phyloP scores from a whole-genome alignment of 2,888 invertebrate genomes.

The Eurytoma adleriae region DNA sequence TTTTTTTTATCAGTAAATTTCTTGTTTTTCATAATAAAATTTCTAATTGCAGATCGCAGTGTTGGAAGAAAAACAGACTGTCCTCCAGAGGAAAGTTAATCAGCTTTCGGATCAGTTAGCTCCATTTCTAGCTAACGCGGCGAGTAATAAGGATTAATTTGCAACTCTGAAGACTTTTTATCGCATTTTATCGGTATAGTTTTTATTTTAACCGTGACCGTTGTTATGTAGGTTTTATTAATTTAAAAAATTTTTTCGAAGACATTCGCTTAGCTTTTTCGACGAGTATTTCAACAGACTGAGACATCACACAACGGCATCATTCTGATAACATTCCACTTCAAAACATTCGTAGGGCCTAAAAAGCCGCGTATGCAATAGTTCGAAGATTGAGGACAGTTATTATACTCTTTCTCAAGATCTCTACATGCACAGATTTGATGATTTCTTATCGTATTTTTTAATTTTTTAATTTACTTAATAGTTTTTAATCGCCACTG shows the following conservation, averaged over 20 bases:
- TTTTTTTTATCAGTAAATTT: constrained; percentile 8
- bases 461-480: neutral
- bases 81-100: constrained; percentile 67
- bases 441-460: constrained; percentile 35
- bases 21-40: constrained; percentile 29
- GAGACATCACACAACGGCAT: constrained; percentile 55
- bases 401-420: constrained; percentile 35
- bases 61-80: constrained; percentile 69
- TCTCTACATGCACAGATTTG: constrained; percentile 39
- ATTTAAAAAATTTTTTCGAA: constrained; percentile 38
- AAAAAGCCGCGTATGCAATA: constrained; percentile 19
- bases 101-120: constrained; percentile 68
- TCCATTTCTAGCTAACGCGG: constrained; percentile 63
- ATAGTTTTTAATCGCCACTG: constrained; percentile 33
- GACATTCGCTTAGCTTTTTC: constrained; percentile 20
- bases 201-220: constrained; percentile 42
- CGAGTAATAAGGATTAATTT: constrained; percentile 59
- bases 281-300: constrained; percentile 51
- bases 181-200: constrained; percentile 50
- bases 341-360: constrained; percentile 56
- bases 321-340: constrained; percentile 62
- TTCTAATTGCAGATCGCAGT: constrained; percentile 63
- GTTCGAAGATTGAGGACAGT: constrained; percentile 18
- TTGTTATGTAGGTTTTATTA: constrained; percentile 50
- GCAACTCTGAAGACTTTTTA: constrained; percentile 39